A percentile compares a stretch with the other conserved stretches of the same genome.
Evolutionary conservation across 2,888 invertebrate species (phyloP).

Genomic region (Metacarcinus magister): DNA sequence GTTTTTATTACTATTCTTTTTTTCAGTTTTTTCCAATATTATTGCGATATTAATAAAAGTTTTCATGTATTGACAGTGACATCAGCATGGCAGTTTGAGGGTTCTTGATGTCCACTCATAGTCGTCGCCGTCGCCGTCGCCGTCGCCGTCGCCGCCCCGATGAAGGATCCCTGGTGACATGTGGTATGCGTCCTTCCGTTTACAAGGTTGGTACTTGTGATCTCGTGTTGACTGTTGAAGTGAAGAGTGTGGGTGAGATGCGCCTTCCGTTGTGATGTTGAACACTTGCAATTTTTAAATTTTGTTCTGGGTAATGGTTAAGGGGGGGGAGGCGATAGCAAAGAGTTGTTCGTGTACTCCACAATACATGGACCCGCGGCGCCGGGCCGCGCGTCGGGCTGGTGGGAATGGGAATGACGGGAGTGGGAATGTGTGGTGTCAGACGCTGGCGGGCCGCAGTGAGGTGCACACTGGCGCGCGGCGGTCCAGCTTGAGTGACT

Average conservation of each 20-base stretch:
- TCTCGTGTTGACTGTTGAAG: neutral
- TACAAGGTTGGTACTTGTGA: neutral
- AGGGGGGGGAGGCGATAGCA: neutral
- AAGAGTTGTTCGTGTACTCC: neutral
- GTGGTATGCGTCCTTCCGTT: neutral
- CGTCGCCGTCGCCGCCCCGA: neutral
- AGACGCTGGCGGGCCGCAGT: slow-evolving; percentile 33
- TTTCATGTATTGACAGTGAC: neutral
- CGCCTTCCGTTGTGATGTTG: neutral
- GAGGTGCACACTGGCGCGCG: slow-evolving; percentile 36
- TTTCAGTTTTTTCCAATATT: neutral
- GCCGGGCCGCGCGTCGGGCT: slow-evolving; percentile 28
- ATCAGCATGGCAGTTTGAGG: neutral
- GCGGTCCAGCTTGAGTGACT: slow-evolving; percentile 22
- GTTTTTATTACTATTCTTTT: neutral
- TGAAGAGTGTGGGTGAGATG: neutral
- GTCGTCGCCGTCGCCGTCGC: neutral
- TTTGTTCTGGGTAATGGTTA: neutral
- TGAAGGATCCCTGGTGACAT: neutral
- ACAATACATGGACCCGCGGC: neutral
- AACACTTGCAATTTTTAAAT: neutral
- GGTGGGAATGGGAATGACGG: slow-evolving; percentile 31
- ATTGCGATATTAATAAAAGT: neutral
- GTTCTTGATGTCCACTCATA: neutral
- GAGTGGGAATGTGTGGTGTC: slow-evolving; percentile 27